Evolutionary conservation across 2,888 invertebrate species (phyloP).

Genomic region (Tenodera sinensis): DNA sequence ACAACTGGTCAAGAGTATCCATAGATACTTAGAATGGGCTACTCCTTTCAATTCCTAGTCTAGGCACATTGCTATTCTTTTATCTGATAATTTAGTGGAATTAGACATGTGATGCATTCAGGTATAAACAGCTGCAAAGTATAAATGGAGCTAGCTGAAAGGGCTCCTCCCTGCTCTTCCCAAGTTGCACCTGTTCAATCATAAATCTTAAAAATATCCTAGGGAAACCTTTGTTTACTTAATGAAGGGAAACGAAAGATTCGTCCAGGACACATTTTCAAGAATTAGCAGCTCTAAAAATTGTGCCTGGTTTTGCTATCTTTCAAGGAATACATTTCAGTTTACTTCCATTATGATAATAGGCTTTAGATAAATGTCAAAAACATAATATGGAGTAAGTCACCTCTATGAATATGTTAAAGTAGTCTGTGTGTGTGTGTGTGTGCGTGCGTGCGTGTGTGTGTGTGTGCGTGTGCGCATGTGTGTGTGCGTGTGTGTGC

Average conservation of each 20-base stretch:
- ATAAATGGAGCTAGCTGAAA: not conserved
- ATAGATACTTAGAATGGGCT: not conserved
- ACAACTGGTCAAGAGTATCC: not conserved
- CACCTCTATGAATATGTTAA: too few species aligned
- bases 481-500: too few species aligned
- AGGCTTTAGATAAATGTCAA: too few species aligned
- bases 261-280: not conserved
- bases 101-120: not conserved
- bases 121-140: not conserved
- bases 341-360: too few species aligned
- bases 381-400: too few species aligned
- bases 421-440: too few species aligned
- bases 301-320: not conserved
- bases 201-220: not conserved
- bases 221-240: not conserved
- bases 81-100: not conserved
- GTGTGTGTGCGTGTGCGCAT: too few species aligned
- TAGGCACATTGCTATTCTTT: not conserved
- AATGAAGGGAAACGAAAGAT: not conserved
- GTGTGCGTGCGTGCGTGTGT: too few species aligned
- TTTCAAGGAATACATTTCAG: not conserved
- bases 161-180: not conserved
- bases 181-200: not conserved
- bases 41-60: not conserved
- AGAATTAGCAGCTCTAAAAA: not conserved